Percentiles rank a stretch among this genome's conserved stretches.
phyloP scores from a whole-genome alignment of 2,888 invertebrate species.

The Dascillus cervinus region DNA sequence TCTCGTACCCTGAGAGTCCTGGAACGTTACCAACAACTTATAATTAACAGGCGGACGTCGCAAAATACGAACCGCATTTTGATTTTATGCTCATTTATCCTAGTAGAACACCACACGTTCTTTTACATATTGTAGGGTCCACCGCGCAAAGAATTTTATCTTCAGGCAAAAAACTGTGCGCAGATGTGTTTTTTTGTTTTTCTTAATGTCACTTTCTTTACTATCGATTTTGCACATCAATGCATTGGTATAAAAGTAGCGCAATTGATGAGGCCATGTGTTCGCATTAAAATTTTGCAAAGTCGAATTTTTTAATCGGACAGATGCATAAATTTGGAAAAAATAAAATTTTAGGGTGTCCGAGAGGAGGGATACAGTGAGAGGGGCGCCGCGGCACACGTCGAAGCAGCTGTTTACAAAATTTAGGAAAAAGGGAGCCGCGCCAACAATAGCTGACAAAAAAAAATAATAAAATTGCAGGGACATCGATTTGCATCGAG shows the following conservation, averaged over 20 bases:
- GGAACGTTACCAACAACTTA: slow-evolving; percentile 43
- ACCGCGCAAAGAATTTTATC: not conserved
- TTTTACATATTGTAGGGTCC: slow-evolving; percentile 14
- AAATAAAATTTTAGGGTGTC: slow-evolving; percentile 31
- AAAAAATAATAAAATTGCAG: slow-evolving; percentile 33
- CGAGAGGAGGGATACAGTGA: slow-evolving; percentile 13
- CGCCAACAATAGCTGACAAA: slow-evolving; percentile 30
- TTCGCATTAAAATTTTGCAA: slow-evolving; percentile 38
- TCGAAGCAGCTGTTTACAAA: slow-evolving; percentile 40
- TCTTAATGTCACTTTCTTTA: slow-evolving; percentile 29
- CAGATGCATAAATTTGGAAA: slow-evolving; percentile 37
- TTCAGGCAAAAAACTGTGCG: slow-evolving; percentile 7
- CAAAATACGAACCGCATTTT: slow-evolving; percentile 38
- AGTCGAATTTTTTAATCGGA: no score
- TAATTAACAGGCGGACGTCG: slow-evolving; percentile 38
- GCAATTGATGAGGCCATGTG: slow-evolving; percentile 33
- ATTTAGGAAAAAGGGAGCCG: slow-evolving; percentile 39
- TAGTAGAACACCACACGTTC: slow-evolving; percentile 30
- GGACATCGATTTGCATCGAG: slow-evolving; percentile 37
- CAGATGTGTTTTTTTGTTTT: slow-evolving; percentile 17
- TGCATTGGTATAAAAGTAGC: slow-evolving; percentile 35
- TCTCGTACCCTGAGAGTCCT: slow-evolving; percentile 36
- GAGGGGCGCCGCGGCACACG: slow-evolving; percentile 23
- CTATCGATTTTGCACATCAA: slow-evolving; percentile 30
- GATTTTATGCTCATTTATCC: slow-evolving; percentile 42